These are phyloP conservation scores for Hycleus phaleratus DNA, from an alignment of 1,140 invertebrate species.

Conservation along the genomic window DNA sequence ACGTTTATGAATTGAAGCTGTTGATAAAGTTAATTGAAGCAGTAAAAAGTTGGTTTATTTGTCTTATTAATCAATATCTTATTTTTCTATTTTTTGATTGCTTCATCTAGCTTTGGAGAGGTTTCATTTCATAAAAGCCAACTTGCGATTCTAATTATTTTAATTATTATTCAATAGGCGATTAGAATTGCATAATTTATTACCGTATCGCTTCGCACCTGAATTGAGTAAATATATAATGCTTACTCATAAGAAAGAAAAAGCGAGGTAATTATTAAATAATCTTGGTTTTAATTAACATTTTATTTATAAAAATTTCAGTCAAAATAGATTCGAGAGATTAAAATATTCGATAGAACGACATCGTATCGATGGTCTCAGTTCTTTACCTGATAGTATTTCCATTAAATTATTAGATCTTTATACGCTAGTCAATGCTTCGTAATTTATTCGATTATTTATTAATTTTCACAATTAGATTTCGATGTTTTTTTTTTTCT, in stretches of 20 bases:
- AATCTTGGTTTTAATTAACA: constrained; percentile 4
- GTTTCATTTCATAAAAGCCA: too few species aligned
- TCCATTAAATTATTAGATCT: constrained; percentile 26
- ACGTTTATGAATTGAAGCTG: too few species aligned
- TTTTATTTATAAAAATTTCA: constrained; percentile 27
- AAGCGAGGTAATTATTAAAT: constrained; percentile 39
- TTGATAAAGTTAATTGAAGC: too few species aligned
- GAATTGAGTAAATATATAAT: constrained; percentile 68
- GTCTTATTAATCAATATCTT: too few species aligned
- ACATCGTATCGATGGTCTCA: constrained; percentile 57
- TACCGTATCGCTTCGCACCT: constrained; percentile 63
- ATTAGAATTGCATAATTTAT: constrained; percentile 45
- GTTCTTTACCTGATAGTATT: constrained; percentile 41
- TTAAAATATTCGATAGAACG: constrained; percentile 50
- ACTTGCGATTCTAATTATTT: not conserved
- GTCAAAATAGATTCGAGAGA: constrained; percentile 49
- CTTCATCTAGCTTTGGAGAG: too few species aligned
- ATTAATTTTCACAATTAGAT: too few species aligned
- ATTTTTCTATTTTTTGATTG: too few species aligned
- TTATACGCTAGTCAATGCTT: constrained; percentile 30
- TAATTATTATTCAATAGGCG: constrained; percentile 39
- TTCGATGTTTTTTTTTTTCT: not conserved
- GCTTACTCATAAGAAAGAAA: constrained; percentile 61
- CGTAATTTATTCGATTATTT: constrained; percentile 4
- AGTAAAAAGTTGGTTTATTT: too few species aligned